Percentiles rank a stretch among this genome's conserved stretches.
These are phyloP conservation scores for Phragmatobia fuliginosa DNA, from an alignment of 2,888 invertebrate genomes.

Conservation along the genomic window DNA sequence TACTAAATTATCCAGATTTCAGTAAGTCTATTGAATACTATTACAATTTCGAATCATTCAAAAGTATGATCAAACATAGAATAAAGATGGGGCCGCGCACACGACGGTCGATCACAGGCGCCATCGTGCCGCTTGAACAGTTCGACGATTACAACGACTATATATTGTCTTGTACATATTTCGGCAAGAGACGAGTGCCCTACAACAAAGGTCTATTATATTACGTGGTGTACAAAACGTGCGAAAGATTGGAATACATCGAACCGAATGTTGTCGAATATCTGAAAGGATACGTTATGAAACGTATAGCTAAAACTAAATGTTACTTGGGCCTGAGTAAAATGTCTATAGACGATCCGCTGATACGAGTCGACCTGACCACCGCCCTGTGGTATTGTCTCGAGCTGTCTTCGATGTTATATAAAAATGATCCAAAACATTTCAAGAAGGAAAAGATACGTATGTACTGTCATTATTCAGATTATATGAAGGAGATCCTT, in stretches of 20 bases:
- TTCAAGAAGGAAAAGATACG: conserved; percentile 14
- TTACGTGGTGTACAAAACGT: conserved; percentile 13
- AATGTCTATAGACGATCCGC: conserved; percentile 14
- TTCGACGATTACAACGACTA: conserved; percentile 67
- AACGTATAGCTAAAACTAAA: conserved; percentile 13
- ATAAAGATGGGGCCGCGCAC: conserved; percentile 59
- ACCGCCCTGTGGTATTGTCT: conserved; percentile 19
- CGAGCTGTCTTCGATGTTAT: conserved; percentile 13
- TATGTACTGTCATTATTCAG: conserved; percentile 8
- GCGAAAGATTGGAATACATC: conserved; percentile 13
- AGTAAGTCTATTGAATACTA: conserved; percentile 63
- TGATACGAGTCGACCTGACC: conserved; percentile 3
- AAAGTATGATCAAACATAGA: conserved; percentile 51
- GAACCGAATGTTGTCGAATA: conserved; percentile 16
- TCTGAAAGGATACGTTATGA: conserved; percentile 6
- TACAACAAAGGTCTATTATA: conserved; percentile 44
- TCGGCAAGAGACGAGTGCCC: conserved; percentile 56
- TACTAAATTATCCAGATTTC: conserved; percentile 55
- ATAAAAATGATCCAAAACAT: conserved; percentile 14
- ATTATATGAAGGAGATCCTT: conserved; percentile 20
- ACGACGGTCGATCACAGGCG: conserved; percentile 57
- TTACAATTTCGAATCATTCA: conserved; percentile 63
- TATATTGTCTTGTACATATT: conserved; percentile 63
- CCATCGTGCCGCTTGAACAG: conserved; percentile 57
- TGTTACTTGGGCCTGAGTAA: conserved; percentile 9